Base-by-base conservation (phyloP, 2,797 vertebrate species). In the Danio aesculapii region DNA sequence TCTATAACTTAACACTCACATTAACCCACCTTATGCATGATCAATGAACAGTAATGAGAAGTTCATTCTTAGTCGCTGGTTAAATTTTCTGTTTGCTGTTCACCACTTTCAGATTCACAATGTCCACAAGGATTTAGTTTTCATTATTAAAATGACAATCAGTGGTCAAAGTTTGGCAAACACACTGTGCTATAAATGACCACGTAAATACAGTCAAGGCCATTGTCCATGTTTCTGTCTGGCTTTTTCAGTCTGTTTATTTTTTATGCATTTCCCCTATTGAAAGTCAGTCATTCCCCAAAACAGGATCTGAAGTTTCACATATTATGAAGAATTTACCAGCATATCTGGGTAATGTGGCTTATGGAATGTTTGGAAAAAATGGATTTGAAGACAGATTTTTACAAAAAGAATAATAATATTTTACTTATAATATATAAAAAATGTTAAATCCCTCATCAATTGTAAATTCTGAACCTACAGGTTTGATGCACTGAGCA, bases 211-310 rank as follows among this genome's bases (percentile, higher is more conserved):
- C 10, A 4, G 5, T 17, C n/a, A 6, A 49, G 44, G 19, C 14
- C 64, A 77, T 41, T 19, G 75, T 77, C 64, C 53, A 17, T 13
- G 7, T 17, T 6, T 16, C 17, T 19, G 41, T 57, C 59, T 50
- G 59, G 3, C 16, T 8, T 41, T 67, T 30, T 67, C 30, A 66
- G 2, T 16, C 6, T 16, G 12, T 14, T 46, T 59, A n/a, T 9
- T 46, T 14, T 46, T 47, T 2, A 73, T n/a, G 70, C 55, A 73
- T 58, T 73, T 58, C 55, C 55, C 43, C 21, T 30, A 59, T 19
- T 8, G 5, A 53, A 70, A 46, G 9, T 43, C 44, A 47, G 10
- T 30, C 7, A 68, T 14, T 47, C 43, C 41, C 43, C 0, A 47
- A 30, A 47, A 10, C 8, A 30, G 41, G 17, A n/a, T 66, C 43